These are phyloP conservation scores for Brachyrhaphis roseni DNA, from an alignment of 2,797 vertebrate genomes.

Conservation along the genomic window DNA sequence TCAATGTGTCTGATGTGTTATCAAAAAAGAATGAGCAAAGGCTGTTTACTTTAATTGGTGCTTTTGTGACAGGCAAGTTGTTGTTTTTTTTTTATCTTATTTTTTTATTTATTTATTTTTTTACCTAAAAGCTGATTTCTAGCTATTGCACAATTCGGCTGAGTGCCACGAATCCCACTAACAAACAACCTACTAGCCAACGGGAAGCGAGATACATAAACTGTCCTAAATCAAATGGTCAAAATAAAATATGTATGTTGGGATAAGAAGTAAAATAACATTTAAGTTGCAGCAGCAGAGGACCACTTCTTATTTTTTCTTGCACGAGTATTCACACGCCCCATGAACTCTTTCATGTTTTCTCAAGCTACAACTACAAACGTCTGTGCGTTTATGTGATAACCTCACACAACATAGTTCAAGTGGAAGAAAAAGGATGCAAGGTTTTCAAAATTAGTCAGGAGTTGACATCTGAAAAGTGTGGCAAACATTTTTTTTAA, in stretches of 20 bases:
- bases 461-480: not conserved
- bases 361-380: not conserved
- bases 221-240: constrained; percentile 30
- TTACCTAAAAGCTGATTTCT: constrained; percentile 60
- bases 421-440: not conserved
- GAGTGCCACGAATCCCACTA: constrained; percentile 68
- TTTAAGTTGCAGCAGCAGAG: constrained; percentile 47
- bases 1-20: not conserved
- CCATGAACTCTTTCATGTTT: not conserved
- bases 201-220: constrained; percentile 10
- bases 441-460: not conserved
- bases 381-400: not conserved
- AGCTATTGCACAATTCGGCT: not conserved
- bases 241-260: constrained; percentile 45
- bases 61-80: constrained; percentile 53
- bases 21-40: constrained; percentile 1
- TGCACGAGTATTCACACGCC: not conserved
- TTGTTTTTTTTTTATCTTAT: constrained; percentile 45
- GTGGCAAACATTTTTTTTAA: not conserved
- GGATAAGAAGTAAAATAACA: constrained; percentile 46
- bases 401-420: not conserved
- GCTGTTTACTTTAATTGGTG: constrained; percentile 45
- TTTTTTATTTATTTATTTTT: constrained; percentile 12
- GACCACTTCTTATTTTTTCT: constrained; percentile 43
- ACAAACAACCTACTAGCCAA: constrained; percentile 65